A percentile compares a stretch with the other conserved stretches of the same genome.
Evolutionary conservation across 1,140 invertebrate species (phyloP).

Genomic region (Drosophila truncata): DNA sequence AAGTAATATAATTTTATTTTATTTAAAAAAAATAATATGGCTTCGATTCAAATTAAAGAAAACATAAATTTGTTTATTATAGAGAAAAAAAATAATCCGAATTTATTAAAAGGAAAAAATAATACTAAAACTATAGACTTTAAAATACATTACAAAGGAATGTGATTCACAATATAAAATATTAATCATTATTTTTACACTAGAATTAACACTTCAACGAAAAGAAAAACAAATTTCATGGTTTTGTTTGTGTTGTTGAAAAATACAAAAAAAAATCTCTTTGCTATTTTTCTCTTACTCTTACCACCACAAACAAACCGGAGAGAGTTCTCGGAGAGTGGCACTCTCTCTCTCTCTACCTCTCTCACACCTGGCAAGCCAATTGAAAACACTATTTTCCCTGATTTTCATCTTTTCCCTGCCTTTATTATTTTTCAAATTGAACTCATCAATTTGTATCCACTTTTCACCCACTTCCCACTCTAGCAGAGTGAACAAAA

Average conservation of each 20-base stretch:
- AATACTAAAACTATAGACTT: too few species aligned
- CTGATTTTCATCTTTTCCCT: background rate
- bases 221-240: background rate
- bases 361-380: conserved; percentile 3
- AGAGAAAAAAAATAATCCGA: too few species aligned
- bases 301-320: conserved; percentile 8
- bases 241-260: conserved; percentile 10
- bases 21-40: too few species aligned
- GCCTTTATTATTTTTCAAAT: background rate
- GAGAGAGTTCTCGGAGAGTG: conserved; percentile 1
- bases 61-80: too few species aligned
- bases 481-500: too few species aligned
- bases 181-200: background rate
- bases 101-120: too few species aligned
- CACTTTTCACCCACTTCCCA: background rate
- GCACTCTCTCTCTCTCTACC: background rate
- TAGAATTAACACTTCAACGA: background rate
- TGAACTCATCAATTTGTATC: background rate
- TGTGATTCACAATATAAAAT: background rate
- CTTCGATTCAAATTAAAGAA: too few species aligned
- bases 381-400: conserved; percentile 22
- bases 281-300: background rate
- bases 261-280: conserved; percentile 1
- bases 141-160: too few species aligned
- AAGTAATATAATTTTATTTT: too few species aligned